These are phyloP conservation scores for Ommatoiulus sabulosus DNA, from an alignment of 2,888 invertebrate genomes.

Conservation along the genomic window DNA sequence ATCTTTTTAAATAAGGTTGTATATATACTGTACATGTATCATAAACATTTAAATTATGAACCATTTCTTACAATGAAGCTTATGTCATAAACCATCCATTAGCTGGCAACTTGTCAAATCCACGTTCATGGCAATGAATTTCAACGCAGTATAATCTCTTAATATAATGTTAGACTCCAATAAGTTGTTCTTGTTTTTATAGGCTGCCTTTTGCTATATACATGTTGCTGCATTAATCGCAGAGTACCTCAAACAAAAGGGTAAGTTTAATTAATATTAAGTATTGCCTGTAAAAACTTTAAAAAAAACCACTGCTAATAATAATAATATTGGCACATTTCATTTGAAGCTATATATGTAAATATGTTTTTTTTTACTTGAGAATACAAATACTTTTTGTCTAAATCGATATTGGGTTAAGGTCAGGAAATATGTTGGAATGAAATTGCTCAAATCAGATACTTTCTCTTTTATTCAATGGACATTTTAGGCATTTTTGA, in stretches of 20 bases:
- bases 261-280: slow-evolving; percentile 63
- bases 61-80: too few relatives aligned
- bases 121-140: not conserved
- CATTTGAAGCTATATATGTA: too few relatives aligned
- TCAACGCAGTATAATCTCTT: not conserved
- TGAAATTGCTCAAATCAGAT: not conserved
- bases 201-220: slow-evolving; percentile 93
- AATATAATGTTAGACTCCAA: too few relatives aligned
- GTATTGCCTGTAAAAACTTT: not conserved
- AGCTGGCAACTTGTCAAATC: not conserved
- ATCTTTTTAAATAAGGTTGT: not conserved
- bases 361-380: too few relatives aligned
- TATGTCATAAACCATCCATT: too few relatives aligned
- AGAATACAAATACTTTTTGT: too few relatives aligned
- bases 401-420: too few relatives aligned
- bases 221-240: slow-evolving; percentile 96
- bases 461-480: slow-evolving; percentile 42
- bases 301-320: too few relatives aligned
- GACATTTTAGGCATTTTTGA: slow-evolving; percentile 74
- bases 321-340: too few relatives aligned
- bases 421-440: too few relatives aligned
- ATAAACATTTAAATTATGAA: too few relatives aligned
- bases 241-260: slow-evolving; percentile 82
- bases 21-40: too few relatives aligned
- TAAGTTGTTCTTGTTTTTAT: slow-evolving; percentile 62